Evolutionary conservation across 2,888 invertebrate species (phyloP).

Genomic region (Limnephilus rhombicus): DNA sequence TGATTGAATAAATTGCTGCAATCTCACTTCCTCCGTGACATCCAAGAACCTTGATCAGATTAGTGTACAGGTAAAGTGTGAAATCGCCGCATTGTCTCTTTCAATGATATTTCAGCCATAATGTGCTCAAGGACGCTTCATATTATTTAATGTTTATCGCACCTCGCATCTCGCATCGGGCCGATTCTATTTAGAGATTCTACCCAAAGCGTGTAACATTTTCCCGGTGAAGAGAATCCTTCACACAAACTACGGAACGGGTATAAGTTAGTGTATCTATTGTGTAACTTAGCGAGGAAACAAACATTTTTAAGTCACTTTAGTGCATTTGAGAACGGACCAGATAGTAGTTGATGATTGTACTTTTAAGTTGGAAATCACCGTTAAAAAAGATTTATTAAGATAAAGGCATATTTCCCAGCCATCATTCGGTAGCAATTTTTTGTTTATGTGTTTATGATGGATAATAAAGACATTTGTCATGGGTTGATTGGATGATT

Average conservation of each 20-base stretch:
- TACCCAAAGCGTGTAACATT: neutral
- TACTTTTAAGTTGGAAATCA: neutral
- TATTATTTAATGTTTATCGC: neutral
- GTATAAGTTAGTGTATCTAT: too few relatives aligned
- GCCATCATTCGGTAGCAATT: too few relatives aligned
- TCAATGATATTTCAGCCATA: neutral
- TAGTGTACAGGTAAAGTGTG: neutral
- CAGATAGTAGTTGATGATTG: neutral
- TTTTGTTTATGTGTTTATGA: too few relatives aligned
- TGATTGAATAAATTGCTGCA: neutral
- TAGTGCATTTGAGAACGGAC: neutral
- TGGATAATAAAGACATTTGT: too few relatives aligned
- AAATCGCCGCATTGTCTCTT: conserved; percentile 24
- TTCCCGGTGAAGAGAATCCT: neutral
- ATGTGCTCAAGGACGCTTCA: neutral
- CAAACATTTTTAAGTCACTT: neutral
- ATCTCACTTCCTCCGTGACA: conserved; percentile 18
- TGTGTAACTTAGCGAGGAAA: neutral
- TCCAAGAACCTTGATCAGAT: neutral
- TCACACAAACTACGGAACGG: too few relatives aligned
- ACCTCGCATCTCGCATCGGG: neutral
- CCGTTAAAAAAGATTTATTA: neutral
- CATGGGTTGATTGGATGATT: too few relatives aligned
- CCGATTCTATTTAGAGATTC: neutral
- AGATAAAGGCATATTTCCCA: neutral